A percentile compares a stretch with the other conserved stretches of the same genome.
These are phyloP conservation scores for Polypedilum vanderplanki DNA, from an alignment of 1,140 invertebrate species.

Conservation along the genomic window DNA sequence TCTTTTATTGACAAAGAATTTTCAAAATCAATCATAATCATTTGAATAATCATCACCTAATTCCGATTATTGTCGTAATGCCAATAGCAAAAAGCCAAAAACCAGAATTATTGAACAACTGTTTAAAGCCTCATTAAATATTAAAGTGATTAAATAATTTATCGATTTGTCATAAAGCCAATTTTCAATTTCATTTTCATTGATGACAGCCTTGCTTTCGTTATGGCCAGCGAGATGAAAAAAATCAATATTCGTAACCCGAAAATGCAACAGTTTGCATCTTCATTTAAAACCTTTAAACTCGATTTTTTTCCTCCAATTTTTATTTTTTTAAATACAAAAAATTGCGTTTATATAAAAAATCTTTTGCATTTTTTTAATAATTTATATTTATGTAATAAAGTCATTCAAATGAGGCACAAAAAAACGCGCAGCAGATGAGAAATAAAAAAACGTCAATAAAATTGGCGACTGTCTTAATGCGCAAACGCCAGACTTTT, in stretches of 20 bases:
- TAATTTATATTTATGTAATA: conserved; percentile 12
- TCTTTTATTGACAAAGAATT: no score
- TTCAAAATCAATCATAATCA: no score
- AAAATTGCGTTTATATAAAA: background rate
- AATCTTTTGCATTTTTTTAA: background rate
- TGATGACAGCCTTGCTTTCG: background rate
- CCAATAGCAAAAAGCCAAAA: no score
- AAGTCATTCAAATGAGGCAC: background rate
- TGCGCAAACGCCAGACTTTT: background rate
- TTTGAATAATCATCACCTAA: no score
- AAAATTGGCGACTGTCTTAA: background rate
- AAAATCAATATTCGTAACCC: conserved; percentile 10
- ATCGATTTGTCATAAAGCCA: conserved; percentile 17
- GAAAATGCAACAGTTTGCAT: conserved; percentile 17
- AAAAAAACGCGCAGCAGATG: background rate
- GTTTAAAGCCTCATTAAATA: conserved; percentile 1
- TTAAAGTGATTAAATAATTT: conserved; percentile 20
- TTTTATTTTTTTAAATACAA: background rate
- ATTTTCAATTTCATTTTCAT: conserved; percentile 19
- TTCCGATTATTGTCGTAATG: no score
- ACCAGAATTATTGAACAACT: background rate
- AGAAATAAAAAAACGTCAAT: background rate
- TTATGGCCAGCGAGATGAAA: background rate
- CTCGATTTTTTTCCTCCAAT: background rate
- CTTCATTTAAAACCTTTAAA: background rate